Evolutionary conservation across 2,113 vertebrate genomes (phyloP).

Genomic region (Arizona elegans): DNA sequence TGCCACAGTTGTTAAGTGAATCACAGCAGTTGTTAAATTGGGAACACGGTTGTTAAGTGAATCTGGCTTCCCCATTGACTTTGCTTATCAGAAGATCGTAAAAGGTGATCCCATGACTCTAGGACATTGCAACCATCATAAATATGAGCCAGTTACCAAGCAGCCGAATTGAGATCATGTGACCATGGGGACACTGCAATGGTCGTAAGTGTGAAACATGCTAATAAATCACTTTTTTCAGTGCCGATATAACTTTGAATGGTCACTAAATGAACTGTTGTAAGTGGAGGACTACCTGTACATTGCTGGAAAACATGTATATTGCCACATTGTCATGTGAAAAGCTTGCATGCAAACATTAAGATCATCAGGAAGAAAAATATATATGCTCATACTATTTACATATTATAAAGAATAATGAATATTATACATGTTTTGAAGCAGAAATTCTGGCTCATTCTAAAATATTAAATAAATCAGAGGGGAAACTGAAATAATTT

Average conservation of each 20-base stretch:
- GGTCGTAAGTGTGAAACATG: not conserved
- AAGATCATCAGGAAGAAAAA: not conserved
- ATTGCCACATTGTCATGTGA: not conserved
- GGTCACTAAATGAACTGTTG: not conserved
- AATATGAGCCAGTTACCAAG: not conserved
- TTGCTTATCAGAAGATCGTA: not conserved
- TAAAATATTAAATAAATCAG: not conserved
- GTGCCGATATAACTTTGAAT: not conserved
- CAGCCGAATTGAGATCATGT: not conserved
- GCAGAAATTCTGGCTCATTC: not conserved
- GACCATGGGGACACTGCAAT: not conserved
- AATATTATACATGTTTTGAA: not conserved
- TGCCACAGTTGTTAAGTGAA: not conserved
- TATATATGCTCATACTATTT: not conserved
- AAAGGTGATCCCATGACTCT: not conserved
- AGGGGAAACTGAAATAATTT: not conserved
- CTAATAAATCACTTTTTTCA: not conserved
- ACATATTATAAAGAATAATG: not conserved
- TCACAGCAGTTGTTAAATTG: not conserved
- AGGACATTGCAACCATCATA: not conserved
- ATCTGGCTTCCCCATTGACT: not conserved
- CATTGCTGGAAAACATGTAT: not conserved
- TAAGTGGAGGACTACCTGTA: not conserved
- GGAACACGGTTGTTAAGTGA: not conserved
- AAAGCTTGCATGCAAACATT: not conserved